Percentiles rank a stretch among this genome's conserved stretches.
These are phyloP conservation scores for Danio jaintianensis DNA, from an alignment of 2,797 vertebrate species.

Conservation along the genomic window DNA sequence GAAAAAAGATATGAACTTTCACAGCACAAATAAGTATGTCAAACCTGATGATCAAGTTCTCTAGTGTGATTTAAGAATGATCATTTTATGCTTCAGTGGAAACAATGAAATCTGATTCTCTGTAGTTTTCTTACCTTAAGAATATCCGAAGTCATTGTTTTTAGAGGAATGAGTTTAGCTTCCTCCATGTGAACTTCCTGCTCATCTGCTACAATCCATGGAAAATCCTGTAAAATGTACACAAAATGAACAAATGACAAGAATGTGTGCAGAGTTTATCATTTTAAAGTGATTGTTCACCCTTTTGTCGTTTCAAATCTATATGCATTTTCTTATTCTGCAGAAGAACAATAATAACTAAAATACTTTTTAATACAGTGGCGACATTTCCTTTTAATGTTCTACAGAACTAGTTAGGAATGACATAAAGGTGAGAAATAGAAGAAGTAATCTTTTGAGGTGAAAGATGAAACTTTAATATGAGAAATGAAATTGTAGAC, in stretches of 20 bases:
- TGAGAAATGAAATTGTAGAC: not conserved
- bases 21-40: no score
- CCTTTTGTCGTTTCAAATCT: no score
- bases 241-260: not conserved
- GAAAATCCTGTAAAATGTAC: constrained; percentile 85
- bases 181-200: constrained; percentile 97
- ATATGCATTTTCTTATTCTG: no score
- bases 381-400: not conserved
- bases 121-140: constrained; percentile 83
- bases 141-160: constrained; percentile 97
- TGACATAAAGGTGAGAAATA: not conserved
- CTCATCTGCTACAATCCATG: constrained; percentile 96
- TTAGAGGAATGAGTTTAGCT: constrained; percentile 92
- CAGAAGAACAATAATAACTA: not conserved
- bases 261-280: not conserved
- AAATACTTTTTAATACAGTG: not conserved
- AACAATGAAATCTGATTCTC: not conserved
- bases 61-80: not conserved
- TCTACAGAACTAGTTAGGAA: not conserved
- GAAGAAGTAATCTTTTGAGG: not conserved
- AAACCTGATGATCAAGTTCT: not conserved
- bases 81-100: not conserved
- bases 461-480: not conserved
- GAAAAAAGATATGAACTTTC: no score
- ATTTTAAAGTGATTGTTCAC: not conserved